phyloP scores from a whole-genome alignment of 2,888 invertebrate species.

The Leptothorax acervorum region DNA sequence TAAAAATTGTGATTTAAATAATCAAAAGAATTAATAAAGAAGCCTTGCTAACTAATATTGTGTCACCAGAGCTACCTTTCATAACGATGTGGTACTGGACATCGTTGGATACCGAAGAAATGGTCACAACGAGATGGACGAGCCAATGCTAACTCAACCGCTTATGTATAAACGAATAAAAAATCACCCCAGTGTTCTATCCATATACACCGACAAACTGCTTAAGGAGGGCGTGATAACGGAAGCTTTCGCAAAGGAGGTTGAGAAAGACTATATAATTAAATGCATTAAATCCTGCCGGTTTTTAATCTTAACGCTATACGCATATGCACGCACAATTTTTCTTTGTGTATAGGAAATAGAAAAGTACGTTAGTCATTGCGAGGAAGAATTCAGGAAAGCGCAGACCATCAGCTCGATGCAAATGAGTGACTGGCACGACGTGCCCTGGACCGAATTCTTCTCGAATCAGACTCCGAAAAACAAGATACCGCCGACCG shows the following conservation, averaged over 20 bases:
- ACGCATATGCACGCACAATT: background rate
- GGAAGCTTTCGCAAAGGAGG: slow-evolving; percentile 89
- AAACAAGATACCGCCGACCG: slow-evolving; percentile 88
- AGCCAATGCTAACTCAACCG: slow-evolving; percentile 98
- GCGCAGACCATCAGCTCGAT: slow-evolving; percentile 90
- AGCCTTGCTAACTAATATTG: background rate
- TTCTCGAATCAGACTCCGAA: slow-evolving; percentile 88
- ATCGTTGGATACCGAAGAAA: slow-evolving; percentile 93
- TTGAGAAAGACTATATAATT: slow-evolving; percentile 65
- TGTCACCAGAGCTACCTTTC: slow-evolving; percentile 90
- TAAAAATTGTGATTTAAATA: background rate
- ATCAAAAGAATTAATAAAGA: slow-evolving; percentile 2
- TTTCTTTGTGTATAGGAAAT: slow-evolving; percentile 66
- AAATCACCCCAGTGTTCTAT: slow-evolving; percentile 88
- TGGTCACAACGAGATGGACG: slow-evolving; percentile 98
- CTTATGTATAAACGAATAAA: slow-evolving; percentile 96
- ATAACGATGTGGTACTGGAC: slow-evolving; percentile 95
- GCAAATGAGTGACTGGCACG: slow-evolving; percentile 91
- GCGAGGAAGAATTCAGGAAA: slow-evolving; percentile 89
- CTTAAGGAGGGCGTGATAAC: slow-evolving; percentile 91
- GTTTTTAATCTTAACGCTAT: background rate
- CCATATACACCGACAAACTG: slow-evolving; percentile 91
- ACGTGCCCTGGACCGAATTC: slow-evolving; percentile 88
- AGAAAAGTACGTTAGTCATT: slow-evolving; percentile 73
- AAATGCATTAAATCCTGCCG: background rate